Conservation (phyloP, 2,113 vertebrate genomes). For the Nothobranchius furzeri region DNA sequence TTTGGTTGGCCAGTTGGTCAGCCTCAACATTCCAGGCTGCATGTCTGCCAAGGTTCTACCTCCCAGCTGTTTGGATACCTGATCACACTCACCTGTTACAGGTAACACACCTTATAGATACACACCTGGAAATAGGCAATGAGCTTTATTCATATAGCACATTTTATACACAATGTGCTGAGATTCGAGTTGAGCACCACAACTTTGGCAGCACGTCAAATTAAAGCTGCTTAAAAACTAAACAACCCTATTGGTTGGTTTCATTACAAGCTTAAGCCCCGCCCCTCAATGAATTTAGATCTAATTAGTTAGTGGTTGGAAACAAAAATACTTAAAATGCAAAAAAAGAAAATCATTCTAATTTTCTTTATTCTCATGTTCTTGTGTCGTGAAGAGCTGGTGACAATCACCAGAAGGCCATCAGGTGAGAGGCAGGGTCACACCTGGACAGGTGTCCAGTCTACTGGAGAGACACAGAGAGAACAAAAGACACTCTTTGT, state of each 20-base stretch:
- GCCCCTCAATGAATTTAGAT: too few relatives aligned
- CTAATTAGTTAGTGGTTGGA: too few relatives aligned
- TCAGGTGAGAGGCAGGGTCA: too few relatives aligned
- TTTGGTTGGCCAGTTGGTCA: conserved; percentile 47
- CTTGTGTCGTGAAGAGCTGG: too few relatives aligned
- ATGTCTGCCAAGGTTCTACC: conserved; percentile 33
- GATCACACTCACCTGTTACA: conserved; percentile 36
- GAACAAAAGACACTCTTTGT: neutral
- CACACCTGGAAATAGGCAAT: neutral
- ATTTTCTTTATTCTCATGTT: too few relatives aligned
- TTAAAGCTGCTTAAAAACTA: neutral
- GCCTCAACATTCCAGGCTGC: conserved; percentile 20
- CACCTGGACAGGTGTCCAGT: too few relatives aligned
- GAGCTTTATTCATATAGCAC: neutral
- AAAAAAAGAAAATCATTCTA: too few relatives aligned
- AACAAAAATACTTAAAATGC: too few relatives aligned
- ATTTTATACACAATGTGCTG: neutral
- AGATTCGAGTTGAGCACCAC: neutral
- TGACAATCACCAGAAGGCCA: too few relatives aligned
- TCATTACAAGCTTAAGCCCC: too few relatives aligned
- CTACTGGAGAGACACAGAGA: neutral
- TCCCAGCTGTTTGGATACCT: conserved; percentile 36
- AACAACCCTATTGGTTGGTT: too few relatives aligned
- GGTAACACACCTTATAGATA: conserved; percentile 16
- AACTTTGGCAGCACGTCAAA: neutral